Evolutionary conservation across 53 echinoderm and acorn worm genomes (phyloP).

Genomic region (Antedon mediterranea): DNA sequence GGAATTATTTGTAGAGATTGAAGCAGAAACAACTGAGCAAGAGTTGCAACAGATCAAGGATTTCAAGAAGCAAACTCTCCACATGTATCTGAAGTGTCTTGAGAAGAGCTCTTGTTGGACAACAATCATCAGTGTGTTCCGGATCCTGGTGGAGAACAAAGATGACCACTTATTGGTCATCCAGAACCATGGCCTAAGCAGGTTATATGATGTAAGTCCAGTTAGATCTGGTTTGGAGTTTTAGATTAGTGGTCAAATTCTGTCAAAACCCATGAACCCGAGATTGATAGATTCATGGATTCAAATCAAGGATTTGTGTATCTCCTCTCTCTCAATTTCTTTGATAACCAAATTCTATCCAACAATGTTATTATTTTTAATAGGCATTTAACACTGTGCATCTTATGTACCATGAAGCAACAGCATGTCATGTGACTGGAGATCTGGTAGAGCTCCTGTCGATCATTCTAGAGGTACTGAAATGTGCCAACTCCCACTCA

Average conservation of each 20-base stretch:
- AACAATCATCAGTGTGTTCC: slow-evolving; percentile 80
- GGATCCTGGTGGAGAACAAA: slow-evolving; percentile 66
- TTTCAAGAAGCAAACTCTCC: slow-evolving; percentile 58
- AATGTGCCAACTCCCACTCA: slow-evolving; percentile 44
- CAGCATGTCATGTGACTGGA: slow-evolving; percentile 72
- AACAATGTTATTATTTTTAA: not conserved
- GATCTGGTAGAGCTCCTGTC: slow-evolving; percentile 58
- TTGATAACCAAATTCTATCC: too few relatives aligned
- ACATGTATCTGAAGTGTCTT: slow-evolving; percentile 62
- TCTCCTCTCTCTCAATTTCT: too few relatives aligned
- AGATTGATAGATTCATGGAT: too few relatives aligned
- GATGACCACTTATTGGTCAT: slow-evolving; percentile 58
- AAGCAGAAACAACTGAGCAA: slow-evolving; percentile 33
- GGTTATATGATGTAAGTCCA: slow-evolving; percentile 70
- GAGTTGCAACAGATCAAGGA: slow-evolving; percentile 50
- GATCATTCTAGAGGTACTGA: slow-evolving; percentile 31
- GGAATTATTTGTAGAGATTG: slow-evolving; percentile 62
- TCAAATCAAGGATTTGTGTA: too few relatives aligned
- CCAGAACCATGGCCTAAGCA: slow-evolving; percentile 65
- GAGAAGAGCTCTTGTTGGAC: slow-evolving; percentile 86
- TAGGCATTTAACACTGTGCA: slow-evolving; percentile 76
- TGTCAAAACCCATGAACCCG: too few relatives aligned
- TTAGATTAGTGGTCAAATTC: too few relatives aligned
- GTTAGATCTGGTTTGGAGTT: too few relatives aligned
- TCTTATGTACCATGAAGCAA: slow-evolving; percentile 89